A percentile compares a stretch with the other conserved stretches of the same genome.
Conservation (phyloP, 2,113 vertebrate genomes). For the Gallinago media region DNA sequence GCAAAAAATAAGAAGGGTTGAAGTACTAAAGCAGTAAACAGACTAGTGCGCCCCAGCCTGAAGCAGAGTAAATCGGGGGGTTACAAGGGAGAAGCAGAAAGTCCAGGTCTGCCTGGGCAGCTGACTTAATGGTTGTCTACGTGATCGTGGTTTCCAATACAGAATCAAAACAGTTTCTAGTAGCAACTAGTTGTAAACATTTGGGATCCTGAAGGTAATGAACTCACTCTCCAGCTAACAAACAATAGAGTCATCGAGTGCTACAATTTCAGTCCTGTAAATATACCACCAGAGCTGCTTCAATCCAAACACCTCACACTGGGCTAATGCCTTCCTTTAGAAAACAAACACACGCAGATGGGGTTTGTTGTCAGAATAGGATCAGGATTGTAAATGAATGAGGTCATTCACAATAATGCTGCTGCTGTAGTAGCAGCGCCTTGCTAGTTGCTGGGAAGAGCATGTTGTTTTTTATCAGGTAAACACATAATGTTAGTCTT, state of each 20-base stretch:
- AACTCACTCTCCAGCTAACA: constrained; percentile 30
- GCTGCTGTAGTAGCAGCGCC: constrained; percentile 7
- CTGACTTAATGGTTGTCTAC: not conserved
- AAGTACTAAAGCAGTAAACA: not conserved
- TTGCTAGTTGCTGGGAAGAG: constrained; percentile 34
- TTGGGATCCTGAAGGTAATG: constrained; percentile 23
- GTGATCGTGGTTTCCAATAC: constrained; percentile 41
- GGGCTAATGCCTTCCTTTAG: constrained; percentile 16
- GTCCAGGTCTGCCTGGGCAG: not conserved
- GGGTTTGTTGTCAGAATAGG: constrained; percentile 63
- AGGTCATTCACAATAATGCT: constrained; percentile 53
- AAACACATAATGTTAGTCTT: constrained; percentile 31
- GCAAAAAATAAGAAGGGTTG: not conserved
- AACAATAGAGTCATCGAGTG: constrained; percentile 34
- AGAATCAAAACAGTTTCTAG: constrained; percentile 54
- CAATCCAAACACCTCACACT: constrained; percentile 5
- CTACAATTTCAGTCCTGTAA: constrained; percentile 6
- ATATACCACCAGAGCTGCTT: constrained; percentile 2
- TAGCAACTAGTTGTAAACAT: constrained; percentile 53
- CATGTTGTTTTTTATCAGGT: constrained; percentile 19
- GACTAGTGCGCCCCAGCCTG: not conserved
- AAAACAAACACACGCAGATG: constrained; percentile 64
- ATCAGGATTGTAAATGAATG: constrained; percentile 48
- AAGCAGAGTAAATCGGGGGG: not conserved
- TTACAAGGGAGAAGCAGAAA: not conserved